Evolutionary conservation across 2,888 invertebrate species (phyloP).

Genomic region (Watsonalla cultraria): DNA sequence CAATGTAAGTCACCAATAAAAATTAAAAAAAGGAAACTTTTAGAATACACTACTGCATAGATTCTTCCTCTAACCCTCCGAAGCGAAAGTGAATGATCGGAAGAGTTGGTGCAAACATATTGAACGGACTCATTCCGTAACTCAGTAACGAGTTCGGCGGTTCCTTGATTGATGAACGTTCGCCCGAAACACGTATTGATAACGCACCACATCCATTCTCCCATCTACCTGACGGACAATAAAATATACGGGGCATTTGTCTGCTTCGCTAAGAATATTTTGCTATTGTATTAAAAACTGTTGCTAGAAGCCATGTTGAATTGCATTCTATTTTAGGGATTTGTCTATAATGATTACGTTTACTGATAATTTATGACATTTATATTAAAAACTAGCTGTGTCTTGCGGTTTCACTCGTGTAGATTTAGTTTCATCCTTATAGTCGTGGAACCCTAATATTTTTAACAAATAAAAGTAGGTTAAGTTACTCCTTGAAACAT

Average conservation of each 20-base stretch:
- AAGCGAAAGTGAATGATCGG: conserved; percentile 71
- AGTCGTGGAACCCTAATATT: no score
- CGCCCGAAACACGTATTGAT: conserved; percentile 54
- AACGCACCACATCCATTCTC: conserved; percentile 55
- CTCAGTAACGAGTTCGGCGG: conserved; percentile 71
- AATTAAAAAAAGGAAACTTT: no score
- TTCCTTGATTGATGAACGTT: conserved; percentile 69
- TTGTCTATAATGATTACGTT: no score
- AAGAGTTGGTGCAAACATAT: conserved; percentile 68
- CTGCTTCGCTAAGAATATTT: conserved; percentile 26
- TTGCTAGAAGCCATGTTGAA: no score
- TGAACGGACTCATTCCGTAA: conserved; percentile 55
- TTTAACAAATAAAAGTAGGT: no score
- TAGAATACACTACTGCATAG: background rate
- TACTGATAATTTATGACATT: no score
- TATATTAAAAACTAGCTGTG: no score
- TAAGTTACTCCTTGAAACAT: no score
- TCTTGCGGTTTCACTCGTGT: no score
- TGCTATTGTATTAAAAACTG: conserved; percentile 6
- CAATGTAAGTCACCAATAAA: no score
- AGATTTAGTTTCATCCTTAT: no score
- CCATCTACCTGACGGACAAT: conserved; percentile 34
- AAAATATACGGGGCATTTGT: conserved; percentile 36
- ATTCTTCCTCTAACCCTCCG: conserved; percentile 34
- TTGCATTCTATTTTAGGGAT: background rate